Evolutionary conservation across 2,888 invertebrate genomes (phyloP), one percentile per base, ranked within the genome.

Genomic region (Trichopoda pennipes): DNA sequence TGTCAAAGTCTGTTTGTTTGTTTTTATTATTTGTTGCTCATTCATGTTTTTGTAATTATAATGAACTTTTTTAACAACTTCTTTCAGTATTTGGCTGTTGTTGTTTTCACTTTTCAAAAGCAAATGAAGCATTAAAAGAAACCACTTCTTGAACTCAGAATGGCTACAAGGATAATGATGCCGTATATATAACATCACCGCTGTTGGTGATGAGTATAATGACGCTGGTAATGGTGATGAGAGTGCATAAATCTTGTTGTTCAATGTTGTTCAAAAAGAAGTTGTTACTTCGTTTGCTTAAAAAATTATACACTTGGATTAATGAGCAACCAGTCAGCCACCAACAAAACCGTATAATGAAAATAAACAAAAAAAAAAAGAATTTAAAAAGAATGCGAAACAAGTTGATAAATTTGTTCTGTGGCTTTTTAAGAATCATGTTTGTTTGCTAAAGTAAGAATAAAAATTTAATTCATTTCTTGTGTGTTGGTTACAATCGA

Each of bases 271-370:
- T 68, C 28, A 51, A 76, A 42, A 82, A 60, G 23, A 75, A 75
- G 82, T 82, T 75, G 76, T 80, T 78, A 69, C 77, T 80, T 80
- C 77, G 81, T 83, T 84, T 81, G 83, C 79, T 76, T 81, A 80
- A 85, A 84, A 86, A 89, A 87, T 89, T 89, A 89, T 88, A 89
- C 88, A 90, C 86, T 87, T 86, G 87, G 85, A 86, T 88, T 89
- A 89, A 89, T 90, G 89, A 89, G 88, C 89, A 85, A 76, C 76
- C 70, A 80, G 38, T 21, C 63, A 63, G 55, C 17, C 76, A 66
- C 47, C 70, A 74, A 38, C 70, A 10, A 75, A 74, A 63, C 51
- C 64, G 64, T 63, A 23, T 69, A 78, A 77, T 23, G 61, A 77
- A 61, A 38, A n/a, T 63, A 63, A 78, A 63, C 44, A 58, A 69